Percentiles rank a stretch among this genome's conserved stretches.
These are phyloP conservation scores for Drosophila prolongata DNA, from an alignment of 2,888 invertebrate genomes.

Conservation along the genomic window DNA sequence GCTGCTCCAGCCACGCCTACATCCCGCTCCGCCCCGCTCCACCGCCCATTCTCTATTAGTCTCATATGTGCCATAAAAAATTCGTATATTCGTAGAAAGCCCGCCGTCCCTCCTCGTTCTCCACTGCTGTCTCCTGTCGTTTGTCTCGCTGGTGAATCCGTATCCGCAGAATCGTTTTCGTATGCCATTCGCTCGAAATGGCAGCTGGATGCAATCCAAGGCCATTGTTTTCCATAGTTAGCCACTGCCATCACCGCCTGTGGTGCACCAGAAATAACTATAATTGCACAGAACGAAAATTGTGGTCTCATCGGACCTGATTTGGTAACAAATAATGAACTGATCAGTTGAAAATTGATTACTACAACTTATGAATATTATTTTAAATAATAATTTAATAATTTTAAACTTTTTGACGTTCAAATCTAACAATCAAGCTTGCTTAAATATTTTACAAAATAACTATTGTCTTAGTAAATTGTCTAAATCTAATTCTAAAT, in stretches of 20 bases:
- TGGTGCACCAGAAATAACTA: constrained; percentile 55
- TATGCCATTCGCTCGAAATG: constrained; percentile 47
- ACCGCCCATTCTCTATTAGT: constrained; percentile 61
- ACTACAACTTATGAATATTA: neutral
- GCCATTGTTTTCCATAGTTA: constrained; percentile 71
- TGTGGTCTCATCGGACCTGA: neutral
- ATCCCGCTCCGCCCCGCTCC: neutral
- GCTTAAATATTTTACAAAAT: no score
- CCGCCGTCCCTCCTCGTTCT: constrained; percentile 32
- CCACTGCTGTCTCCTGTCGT: constrained; percentile 36
- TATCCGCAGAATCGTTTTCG: constrained; percentile 48
- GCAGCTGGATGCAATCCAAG: constrained; percentile 77
- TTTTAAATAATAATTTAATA: no score
- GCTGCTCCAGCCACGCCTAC: constrained; percentile 13
- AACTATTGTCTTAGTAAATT: no score
- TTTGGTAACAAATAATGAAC: neutral
- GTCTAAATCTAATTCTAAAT: no score
- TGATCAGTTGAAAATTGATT: neutral
- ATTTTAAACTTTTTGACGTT: no score
- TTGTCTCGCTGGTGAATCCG: constrained; percentile 48
- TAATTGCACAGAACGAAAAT: constrained; percentile 53
- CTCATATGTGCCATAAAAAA: constrained; percentile 78
- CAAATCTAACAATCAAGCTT: no score
- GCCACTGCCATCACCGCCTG: constrained; percentile 62
- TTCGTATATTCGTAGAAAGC: constrained; percentile 66